These are phyloP conservation scores for Incurvaria masculella DNA, from an alignment of 2,888 invertebrate species.

Conservation along the genomic window DNA sequence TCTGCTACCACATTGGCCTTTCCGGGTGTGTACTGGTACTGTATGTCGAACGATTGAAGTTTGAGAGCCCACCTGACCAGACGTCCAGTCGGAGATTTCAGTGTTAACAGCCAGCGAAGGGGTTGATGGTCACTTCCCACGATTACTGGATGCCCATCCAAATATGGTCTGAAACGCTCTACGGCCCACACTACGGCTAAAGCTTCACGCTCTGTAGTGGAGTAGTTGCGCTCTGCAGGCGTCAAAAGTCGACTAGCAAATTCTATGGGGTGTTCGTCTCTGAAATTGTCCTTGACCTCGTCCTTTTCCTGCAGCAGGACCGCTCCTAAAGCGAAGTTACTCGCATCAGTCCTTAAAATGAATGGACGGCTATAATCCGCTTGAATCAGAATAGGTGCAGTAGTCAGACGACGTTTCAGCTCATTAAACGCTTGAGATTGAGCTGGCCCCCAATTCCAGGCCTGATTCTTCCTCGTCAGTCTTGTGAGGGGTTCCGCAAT, in stretches of 20 bases:
- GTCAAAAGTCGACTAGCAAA: constrained; percentile 18
- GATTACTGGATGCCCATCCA: constrained; percentile 25
- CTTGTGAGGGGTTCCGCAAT: constrained; percentile 21
- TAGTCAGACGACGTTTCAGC: constrained; percentile 13
- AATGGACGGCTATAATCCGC: constrained; percentile 17
- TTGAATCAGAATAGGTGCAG: constrained; percentile 16
- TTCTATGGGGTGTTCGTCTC: constrained; percentile 19
- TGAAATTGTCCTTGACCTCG: no score
- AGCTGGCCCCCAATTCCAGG: constrained; percentile 19
- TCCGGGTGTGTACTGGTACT: constrained; percentile 25
- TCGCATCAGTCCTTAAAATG: constrained; percentile 22
- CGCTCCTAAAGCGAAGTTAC: constrained; percentile 21
- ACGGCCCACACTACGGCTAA: constrained; percentile 16
- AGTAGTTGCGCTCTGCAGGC: constrained; percentile 27
- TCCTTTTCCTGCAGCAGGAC: constrained; percentile 19
- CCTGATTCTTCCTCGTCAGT: constrained; percentile 20
- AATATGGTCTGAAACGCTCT: constrained; percentile 19
- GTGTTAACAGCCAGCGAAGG: constrained; percentile 30
- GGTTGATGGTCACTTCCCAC: constrained; percentile 36
- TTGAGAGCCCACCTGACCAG: constrained; percentile 33
- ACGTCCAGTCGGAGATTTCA: constrained; percentile 32
- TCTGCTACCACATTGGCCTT: constrained; percentile 28
- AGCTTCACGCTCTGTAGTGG: constrained; percentile 32
- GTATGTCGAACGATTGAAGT: constrained; percentile 27
- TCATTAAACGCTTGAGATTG: constrained; percentile 14